Evolutionary conservation across 2,888 invertebrate genomes (phyloP).

Genomic region (Phyto melanocephala): DNA sequence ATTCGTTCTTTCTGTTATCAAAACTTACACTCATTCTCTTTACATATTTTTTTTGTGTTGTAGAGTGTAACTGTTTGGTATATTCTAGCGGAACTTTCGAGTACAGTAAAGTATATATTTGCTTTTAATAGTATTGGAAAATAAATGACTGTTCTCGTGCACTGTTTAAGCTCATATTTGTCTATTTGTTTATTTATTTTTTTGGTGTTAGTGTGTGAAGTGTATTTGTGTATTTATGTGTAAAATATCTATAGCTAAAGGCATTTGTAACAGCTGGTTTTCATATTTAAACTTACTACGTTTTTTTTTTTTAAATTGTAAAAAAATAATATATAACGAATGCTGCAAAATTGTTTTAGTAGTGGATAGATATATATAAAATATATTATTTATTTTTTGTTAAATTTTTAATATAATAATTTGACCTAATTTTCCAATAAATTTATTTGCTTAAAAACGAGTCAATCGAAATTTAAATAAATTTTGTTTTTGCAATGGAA

Average conservation of each 20-base stretch:
- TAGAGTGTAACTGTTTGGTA: no score
- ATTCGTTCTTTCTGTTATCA: no score
- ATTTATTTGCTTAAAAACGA: not conserved
- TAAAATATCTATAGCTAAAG: constrained; percentile 57
- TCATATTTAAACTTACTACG: constrained; percentile 34
- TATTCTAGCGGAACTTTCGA: no score
- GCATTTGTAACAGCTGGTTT: constrained; percentile 62
- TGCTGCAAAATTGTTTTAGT: constrained; percentile 11
- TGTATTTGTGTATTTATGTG: constrained; percentile 39
- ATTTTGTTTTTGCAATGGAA: no score
- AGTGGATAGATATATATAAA: not conserved
- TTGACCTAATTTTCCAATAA: constrained; percentile 37
- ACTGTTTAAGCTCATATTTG: no score
- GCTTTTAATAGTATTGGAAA: no score
- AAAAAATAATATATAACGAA: not conserved
- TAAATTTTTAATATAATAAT: constrained; percentile 36
- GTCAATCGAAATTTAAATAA: no score
- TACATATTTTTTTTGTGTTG: no score
- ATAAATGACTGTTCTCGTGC: no score
- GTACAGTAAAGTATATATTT: no score
- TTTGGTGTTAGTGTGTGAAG: not conserved
- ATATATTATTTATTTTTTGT: constrained; percentile 20
- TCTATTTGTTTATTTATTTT: not conserved
- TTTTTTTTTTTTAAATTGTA: not conserved
- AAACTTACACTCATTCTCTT: no score